A percentile compares a stretch with the other conserved stretches of the same genome.
phyloP scores from a whole-genome alignment of 1,140 invertebrate genomes.

The Andricus grossulariae region DNA sequence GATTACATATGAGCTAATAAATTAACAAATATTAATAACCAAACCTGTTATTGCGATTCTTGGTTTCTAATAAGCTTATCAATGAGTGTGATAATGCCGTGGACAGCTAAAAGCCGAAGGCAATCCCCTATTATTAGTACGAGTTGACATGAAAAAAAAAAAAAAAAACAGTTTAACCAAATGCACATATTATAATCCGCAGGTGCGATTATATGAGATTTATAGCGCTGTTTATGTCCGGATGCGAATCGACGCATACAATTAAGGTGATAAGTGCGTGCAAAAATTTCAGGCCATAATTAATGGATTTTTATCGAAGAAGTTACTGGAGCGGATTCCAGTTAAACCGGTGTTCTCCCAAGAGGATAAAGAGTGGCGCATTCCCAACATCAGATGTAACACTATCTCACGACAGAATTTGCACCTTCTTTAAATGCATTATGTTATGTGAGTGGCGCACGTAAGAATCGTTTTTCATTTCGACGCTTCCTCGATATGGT shows the following conservation, averaged over 20 bases:
- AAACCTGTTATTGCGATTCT: no score
- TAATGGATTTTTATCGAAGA: slow-evolving; percentile 16
- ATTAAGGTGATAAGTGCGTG: slow-evolving; percentile 26
- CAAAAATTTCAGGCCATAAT: slow-evolving; percentile 11
- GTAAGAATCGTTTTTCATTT: slow-evolving; percentile 18
- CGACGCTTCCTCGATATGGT: background rate
- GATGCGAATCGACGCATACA: slow-evolving; percentile 24
- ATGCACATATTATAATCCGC: slow-evolving; percentile 7
- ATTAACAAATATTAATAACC: no score
- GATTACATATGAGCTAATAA: no score
- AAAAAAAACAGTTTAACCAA: slow-evolving; percentile 10
- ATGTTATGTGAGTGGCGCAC: background rate
- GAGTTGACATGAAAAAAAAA: background rate
- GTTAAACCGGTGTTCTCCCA: slow-evolving; percentile 20
- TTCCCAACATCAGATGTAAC: slow-evolving; percentile 29
- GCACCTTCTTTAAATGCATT: slow-evolving; percentile 33
- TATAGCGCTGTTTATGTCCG: slow-evolving; percentile 11
- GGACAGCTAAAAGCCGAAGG: no score
- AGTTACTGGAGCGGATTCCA: slow-evolving; percentile 20
- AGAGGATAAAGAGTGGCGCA: slow-evolving; percentile 3
- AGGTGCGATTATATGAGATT: slow-evolving; percentile 11
- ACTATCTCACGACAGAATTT: slow-evolving; percentile 31
- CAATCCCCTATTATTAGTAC: background rate
- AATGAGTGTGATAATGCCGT: no score
- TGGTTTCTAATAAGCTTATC: no score